A percentile compares a stretch with the other conserved stretches of the same genome.
Conservation (phyloP, 2,888 invertebrate genomes). For the Netelia fuscicornis region DNA sequence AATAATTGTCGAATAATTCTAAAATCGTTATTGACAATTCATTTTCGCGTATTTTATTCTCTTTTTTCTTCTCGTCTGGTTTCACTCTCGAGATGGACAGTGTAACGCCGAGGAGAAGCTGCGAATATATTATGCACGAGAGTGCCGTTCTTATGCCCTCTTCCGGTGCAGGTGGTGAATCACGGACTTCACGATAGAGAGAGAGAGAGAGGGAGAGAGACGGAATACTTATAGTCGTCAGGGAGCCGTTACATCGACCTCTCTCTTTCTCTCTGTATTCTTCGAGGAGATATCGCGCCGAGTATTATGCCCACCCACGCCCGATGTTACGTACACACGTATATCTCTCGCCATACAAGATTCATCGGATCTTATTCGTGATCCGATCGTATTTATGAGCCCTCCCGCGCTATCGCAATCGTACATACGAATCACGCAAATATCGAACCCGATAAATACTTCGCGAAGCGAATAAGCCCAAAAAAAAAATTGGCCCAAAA, state of each 20-base stretch:
- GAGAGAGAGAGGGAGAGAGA: constrained; percentile 1
- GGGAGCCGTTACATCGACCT: constrained; percentile 37
- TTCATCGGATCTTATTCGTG: constrained; percentile 62
- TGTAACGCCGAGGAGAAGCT: constrained; percentile 30
- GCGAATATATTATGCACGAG: constrained; percentile 42
- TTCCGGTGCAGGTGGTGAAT: constrained; percentile 67
- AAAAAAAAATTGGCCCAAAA: constrained; percentile 15
- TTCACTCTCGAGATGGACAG: constrained; percentile 29
- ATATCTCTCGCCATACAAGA: constrained; percentile 55
- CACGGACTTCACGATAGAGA: constrained; percentile 34
- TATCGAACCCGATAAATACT: constrained; percentile 54
- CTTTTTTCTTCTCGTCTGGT: background rate
- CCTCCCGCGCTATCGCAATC: constrained; percentile 14
- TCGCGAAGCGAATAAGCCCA: constrained; percentile 1
- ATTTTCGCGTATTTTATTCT: constrained; percentile 6
- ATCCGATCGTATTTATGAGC: constrained; percentile 62
- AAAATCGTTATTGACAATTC: constrained; percentile 3
- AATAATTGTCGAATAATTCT: too few species aligned
- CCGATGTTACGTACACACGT: constrained; percentile 29
- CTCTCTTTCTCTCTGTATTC: constrained; percentile 27
- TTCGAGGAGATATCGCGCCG: constrained; percentile 50
- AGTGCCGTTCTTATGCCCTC: constrained; percentile 34
- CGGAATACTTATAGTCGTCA: constrained; percentile 39
- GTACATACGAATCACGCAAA: constrained; percentile 48
- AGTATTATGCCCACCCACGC: constrained; percentile 60